These are phyloP conservation scores for Chaetura pelagica DNA, from an alignment of 2,113 vertebrate species.

Conservation along the genomic window DNA sequence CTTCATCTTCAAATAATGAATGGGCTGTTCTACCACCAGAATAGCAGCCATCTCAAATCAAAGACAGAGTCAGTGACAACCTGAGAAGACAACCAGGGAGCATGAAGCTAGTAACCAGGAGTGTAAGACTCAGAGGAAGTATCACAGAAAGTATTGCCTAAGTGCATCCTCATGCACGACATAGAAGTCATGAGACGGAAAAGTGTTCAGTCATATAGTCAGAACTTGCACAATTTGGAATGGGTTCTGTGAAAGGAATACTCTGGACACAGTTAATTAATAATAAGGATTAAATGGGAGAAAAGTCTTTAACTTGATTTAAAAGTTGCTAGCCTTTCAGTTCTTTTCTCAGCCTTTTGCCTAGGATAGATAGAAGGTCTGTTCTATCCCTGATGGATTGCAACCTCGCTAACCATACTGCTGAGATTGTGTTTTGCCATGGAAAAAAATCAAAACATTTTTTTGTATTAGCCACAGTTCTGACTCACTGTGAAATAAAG, in stretches of 20 bases:
- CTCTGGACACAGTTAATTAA: background rate
- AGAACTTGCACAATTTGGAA: background rate
- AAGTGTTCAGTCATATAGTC: background rate
- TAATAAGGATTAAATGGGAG: background rate
- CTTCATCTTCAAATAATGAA: background rate
- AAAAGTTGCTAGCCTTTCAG: background rate
- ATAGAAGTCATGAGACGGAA: background rate
- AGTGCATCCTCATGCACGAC: background rate
- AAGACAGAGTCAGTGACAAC: background rate
- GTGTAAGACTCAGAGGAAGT: background rate
- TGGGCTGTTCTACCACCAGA: background rate
- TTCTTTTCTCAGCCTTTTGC: background rate
- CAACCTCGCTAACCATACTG: background rate
- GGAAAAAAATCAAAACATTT: background rate
- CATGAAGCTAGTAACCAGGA: background rate
- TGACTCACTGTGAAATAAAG: background rate
- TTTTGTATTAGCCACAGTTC: background rate
- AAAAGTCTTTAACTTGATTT: background rate
- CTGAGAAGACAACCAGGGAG: background rate
- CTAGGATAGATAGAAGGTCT: background rate
- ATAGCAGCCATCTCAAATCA: background rate
- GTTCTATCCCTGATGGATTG: background rate
- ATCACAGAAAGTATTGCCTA: background rate
- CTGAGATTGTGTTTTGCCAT: background rate
- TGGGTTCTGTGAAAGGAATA: background rate